Evolutionary conservation across 1,140 invertebrate genomes (phyloP).

Genomic region (Cotesia chilonis): DNA sequence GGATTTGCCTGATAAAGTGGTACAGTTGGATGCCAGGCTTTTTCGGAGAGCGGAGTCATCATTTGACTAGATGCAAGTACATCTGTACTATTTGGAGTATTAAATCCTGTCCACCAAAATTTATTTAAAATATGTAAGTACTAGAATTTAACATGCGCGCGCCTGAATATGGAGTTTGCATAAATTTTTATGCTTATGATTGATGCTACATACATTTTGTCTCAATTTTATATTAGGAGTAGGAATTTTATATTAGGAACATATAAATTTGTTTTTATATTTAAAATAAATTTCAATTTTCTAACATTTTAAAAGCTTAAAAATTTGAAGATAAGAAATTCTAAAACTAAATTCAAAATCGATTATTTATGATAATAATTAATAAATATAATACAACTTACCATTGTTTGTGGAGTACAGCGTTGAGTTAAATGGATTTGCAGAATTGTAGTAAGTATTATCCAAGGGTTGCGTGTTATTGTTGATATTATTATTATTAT

Average conservation of each 20-base stretch:
- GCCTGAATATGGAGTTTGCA: too few species aligned
- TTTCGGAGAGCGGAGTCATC: slow-evolving; percentile 60
- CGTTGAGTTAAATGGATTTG: slow-evolving; percentile 60
- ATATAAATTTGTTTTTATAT: too few species aligned
- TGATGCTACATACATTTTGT: too few species aligned
- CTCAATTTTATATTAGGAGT: too few species aligned
- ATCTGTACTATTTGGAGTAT: slow-evolving; percentile 58
- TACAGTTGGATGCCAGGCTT: slow-evolving; percentile 63
- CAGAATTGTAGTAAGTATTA: slow-evolving; percentile 53
- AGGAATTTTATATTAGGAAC: not conserved
- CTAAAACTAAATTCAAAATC: not conserved
- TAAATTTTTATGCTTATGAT: too few species aligned
- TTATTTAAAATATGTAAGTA: slow-evolving; percentile 51
- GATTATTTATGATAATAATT: too few species aligned
- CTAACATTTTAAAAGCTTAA: too few species aligned
- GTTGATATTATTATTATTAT: slow-evolving; percentile 43
- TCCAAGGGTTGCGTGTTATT: slow-evolving; percentile 57
- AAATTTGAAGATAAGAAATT: too few species aligned
- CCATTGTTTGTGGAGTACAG: slow-evolving; percentile 59
- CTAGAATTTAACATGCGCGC: slow-evolving; percentile 8
- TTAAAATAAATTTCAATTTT: too few species aligned
- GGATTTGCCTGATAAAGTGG: slow-evolving; percentile 62
- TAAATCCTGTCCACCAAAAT: slow-evolving; percentile 52
- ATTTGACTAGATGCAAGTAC: slow-evolving; percentile 62
- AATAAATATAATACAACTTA: slow-evolving; percentile 34